These are phyloP conservation scores for Lagria hirta DNA, from an alignment of 2,888 invertebrate species.

Conservation along the genomic window DNA sequence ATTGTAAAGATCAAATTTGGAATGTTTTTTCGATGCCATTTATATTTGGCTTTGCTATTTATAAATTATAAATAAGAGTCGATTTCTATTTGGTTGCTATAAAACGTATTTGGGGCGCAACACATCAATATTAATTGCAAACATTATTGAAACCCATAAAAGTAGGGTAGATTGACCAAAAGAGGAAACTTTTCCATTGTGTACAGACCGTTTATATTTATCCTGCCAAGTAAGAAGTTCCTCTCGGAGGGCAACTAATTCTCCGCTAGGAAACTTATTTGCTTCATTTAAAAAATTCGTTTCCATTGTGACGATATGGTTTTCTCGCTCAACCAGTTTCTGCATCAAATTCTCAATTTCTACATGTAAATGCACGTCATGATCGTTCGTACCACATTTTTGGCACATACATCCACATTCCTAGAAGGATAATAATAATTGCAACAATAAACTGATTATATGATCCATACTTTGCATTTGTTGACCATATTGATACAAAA, in stretches of 20 bases:
- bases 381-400: conserved; percentile 54
- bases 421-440: conserved; percentile 42
- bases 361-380: conserved; percentile 73
- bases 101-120: no score
- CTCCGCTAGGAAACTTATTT: conserved; percentile 61
- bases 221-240: conserved; percentile 87
- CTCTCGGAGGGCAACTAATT: conserved; percentile 76
- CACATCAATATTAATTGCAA: no score
- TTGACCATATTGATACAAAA: conserved; percentile 30
- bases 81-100: no score
- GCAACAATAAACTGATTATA: conserved; percentile 30
- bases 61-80: not conserved
- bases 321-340: conserved; percentile 77
- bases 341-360: conserved; percentile 87
- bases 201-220: conserved; percentile 91
- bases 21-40: not conserved
- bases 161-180: no score
- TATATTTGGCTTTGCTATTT: not conserved
- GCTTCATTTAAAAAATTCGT: conserved; percentile 77
- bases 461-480: conserved; percentile 32
- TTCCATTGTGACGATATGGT: conserved; percentile 83
- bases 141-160: no score
- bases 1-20: no score
- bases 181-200: no score
- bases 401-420: conserved; percentile 65